Conservation (phyloP, 1,140 invertebrate genomes). For the Monomorium pharaonis region DNA sequence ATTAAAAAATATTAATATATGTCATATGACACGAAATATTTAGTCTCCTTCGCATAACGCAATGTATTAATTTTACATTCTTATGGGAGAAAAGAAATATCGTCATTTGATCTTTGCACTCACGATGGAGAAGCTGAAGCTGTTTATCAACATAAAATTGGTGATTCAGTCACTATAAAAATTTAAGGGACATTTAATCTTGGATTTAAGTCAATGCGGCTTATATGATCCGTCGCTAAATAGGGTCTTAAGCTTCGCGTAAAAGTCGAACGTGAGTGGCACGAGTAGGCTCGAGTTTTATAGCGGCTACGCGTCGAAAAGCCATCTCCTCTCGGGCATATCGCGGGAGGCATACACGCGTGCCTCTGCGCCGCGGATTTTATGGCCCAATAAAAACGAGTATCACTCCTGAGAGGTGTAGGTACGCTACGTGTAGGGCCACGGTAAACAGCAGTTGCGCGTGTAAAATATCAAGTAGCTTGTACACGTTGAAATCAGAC, state of each 20-base stretch:
- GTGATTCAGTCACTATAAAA: background rate
- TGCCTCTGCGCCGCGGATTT: conserved; percentile 33
- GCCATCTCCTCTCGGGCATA: background rate
- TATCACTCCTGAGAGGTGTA: conserved; percentile 40
- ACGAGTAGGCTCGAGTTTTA: conserved; percentile 48
- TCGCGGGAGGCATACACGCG: background rate
- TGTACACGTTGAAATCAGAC: background rate
- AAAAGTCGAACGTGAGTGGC: conserved; percentile 3
- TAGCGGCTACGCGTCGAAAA: conserved; percentile 15
- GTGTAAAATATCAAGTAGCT: conserved; percentile 7
- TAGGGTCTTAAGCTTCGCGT: background rate
- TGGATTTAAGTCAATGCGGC: background rate
- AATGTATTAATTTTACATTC: background rate
- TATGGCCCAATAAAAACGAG: conserved; percentile 61
- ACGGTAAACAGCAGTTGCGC: conserved; percentile 15
- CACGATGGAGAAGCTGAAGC: background rate
- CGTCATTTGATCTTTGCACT: background rate
- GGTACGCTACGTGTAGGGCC: background rate
- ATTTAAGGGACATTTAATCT: conserved; percentile 21
- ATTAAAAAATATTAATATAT: background rate
- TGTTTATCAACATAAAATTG: background rate
- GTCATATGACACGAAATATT: background rate
- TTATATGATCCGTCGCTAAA: conserved; percentile 34
- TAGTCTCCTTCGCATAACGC: background rate
- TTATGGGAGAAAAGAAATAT: background rate